Evolutionary conservation across 2,113 vertebrate species (phyloP), one percentile per base, ranked within the genome.

Genomic region (Labeo rohita): DNA sequence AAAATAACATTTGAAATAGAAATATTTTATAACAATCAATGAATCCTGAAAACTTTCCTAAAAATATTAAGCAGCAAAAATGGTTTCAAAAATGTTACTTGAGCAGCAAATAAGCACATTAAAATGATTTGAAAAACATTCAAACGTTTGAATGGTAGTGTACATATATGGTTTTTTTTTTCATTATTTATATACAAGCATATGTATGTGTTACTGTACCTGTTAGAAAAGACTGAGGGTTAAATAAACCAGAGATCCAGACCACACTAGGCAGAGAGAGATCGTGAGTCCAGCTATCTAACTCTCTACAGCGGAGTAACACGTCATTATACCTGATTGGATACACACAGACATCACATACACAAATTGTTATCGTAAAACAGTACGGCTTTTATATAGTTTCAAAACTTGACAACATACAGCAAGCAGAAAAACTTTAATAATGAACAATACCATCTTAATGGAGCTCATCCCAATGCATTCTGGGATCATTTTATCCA

Each of bases 161-260:
- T 43, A 21, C 8, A 43, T 70, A 9, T 76, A 61, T 23, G 18
- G 2, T 28, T 28, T 28, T 28, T 43, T 68, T 36, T 21, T 39
- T 7, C 16, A 8, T 39, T 16, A 16, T 68, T 39, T 39, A 75
- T 49, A 75, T 49, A 50, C 47, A 8, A 28, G 16, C 39, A 21
- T 82, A 23, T 65, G 23, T 66, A 7, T 43, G 16, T 70, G 0
- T 72, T 72, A 45, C 39, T 73, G 70, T 43, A 98, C 98, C 98
- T 93, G 98, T 98, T 93, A 99, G 96, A 92, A 98, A 99, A 92
- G 97, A 97, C 94, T 98, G 97, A 82, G 97, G 97, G 95, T 97
- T 98, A 95, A 97, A 98, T 92, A 98, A 95, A 87, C 96, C 97
- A 90, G 97, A 96, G 91, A 97, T 94, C 97, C 97, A 98, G 93